Percentiles rank a stretch among this genome's conserved stretches.
phyloP scores from a whole-genome alignment of 1,140 invertebrate species.

The Macrobrachium rosenbergii region DNA sequence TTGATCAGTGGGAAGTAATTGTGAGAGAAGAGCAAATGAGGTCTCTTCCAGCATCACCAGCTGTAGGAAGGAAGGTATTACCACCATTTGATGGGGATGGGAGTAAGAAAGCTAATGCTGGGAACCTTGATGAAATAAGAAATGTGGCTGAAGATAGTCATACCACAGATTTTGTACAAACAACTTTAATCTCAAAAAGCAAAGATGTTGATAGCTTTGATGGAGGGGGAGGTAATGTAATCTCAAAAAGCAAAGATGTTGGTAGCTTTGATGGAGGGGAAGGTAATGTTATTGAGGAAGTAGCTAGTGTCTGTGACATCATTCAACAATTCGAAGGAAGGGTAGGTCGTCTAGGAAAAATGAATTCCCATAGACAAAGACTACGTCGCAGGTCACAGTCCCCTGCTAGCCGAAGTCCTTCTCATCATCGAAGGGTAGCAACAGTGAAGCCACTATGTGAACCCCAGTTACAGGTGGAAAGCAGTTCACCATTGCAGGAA shows the following conservation, averaged over 20 bases:
- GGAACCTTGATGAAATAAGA: too few species aligned
- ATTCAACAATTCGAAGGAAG: too few species aligned
- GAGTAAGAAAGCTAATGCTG: too few species aligned
- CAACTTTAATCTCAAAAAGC: too few species aligned
- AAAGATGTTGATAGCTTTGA: too few species aligned
- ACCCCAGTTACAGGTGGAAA: constrained; percentile 27
- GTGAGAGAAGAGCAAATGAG: constrained; percentile 39
- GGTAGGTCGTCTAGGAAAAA: constrained; percentile 19
- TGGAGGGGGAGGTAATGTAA: background rate
- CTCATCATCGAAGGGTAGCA: constrained; percentile 45
- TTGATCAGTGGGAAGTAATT: constrained; percentile 57
- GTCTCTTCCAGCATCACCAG: constrained; percentile 50
- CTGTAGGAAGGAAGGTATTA: constrained; percentile 24
- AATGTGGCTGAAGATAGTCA: too few species aligned
- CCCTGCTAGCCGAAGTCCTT: constrained; percentile 27
- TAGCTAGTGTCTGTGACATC: too few species aligned
- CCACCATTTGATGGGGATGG: constrained; percentile 45
- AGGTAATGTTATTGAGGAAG: constrained; percentile 43
- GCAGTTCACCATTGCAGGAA: constrained; percentile 9
- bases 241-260: background rate
- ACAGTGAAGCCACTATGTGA: constrained; percentile 49
- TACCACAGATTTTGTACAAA: too few species aligned
- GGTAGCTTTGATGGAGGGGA: background rate
- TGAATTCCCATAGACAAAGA: constrained; percentile 32
- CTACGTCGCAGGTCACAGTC: constrained; percentile 21